Conservation (phyloP, 2,797 vertebrate genomes). For the Glyptemys insculpta region DNA sequence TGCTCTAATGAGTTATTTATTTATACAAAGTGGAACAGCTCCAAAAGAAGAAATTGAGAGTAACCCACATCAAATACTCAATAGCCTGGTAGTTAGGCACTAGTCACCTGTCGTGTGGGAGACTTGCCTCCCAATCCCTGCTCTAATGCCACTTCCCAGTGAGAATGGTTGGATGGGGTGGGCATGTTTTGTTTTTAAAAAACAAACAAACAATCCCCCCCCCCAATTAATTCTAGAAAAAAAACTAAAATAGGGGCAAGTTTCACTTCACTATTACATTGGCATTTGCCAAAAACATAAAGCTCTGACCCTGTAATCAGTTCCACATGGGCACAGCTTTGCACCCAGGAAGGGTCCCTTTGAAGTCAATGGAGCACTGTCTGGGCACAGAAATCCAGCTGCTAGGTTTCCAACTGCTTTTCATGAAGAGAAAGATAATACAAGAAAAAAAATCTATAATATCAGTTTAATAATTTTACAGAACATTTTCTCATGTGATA, state of each 20-base stretch:
- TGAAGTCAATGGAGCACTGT: constrained; percentile 16
- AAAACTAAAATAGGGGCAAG: not conserved
- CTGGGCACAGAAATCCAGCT: not conserved
- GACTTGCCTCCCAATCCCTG: not conserved
- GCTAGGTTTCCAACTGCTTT: not conserved
- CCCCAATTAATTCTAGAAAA: not conserved
- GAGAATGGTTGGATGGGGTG: not conserved
- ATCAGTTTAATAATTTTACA: not conserved
- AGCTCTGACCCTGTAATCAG: not conserved
- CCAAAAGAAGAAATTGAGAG: not conserved
- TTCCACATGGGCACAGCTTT: accelerated
- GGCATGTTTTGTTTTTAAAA: not conserved
- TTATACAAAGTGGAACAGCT: not conserved
- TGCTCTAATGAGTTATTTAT: not conserved
- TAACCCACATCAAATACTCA: not conserved
- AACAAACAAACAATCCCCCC: too few relatives aligned
- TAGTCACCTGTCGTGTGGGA: not conserved
- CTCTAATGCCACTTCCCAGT: not conserved
- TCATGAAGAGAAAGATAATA: not conserved
- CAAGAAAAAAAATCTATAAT: not conserved
- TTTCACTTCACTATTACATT: not conserved
- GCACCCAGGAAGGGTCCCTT: not conserved
- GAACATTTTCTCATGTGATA: not conserved
- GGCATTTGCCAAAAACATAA: not conserved
- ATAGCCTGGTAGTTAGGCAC: not conserved